phyloP scores from a whole-genome alignment of 2,797 vertebrate species.

The Peromyscus attwateri region DNA sequence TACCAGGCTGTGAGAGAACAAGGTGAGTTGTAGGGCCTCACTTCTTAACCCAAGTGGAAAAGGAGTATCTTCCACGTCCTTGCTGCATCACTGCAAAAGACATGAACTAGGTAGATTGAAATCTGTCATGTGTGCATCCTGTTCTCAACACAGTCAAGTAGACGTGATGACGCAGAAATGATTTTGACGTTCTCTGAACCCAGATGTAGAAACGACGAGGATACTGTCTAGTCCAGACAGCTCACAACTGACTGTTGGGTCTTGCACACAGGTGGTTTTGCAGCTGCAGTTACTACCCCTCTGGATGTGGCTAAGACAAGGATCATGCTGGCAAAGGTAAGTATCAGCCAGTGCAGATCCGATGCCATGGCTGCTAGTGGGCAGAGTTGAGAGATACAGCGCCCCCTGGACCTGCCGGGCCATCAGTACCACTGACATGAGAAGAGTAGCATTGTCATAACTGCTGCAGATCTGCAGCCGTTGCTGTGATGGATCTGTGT shows the following conservation, averaged over 20 bases:
- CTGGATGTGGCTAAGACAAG: conserved; percentile 98
- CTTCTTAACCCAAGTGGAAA: not conserved
- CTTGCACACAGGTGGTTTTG: conserved; percentile 92
- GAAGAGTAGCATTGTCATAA: not conserved
- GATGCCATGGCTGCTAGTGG: not conserved
- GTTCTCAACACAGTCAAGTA: not conserved
- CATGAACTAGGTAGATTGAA: not conserved
- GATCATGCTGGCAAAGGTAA: conserved; percentile 98
- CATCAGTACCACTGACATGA: not conserved
- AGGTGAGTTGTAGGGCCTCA: not conserved
- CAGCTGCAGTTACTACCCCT: conserved; percentile 95
- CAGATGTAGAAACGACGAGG: conserved; percentile 16
- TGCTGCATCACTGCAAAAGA: not conserved
- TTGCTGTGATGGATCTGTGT: rapidly evolving
- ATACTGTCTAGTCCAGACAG: conserved; percentile 59
- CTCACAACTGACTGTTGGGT: conserved; percentile 75
- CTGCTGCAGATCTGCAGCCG: rapidly evolving
- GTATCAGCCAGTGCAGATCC: conserved; percentile 49
- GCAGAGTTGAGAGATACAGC: not conserved
- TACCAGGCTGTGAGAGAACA: not conserved
- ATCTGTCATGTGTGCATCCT: not conserved
- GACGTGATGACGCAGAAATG: not conserved
- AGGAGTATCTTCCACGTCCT: not conserved
- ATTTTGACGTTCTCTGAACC: conserved; percentile 74
- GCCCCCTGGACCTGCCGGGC: too few relatives aligned